A percentile compares a stretch with the other conserved stretches of the same genome.
Evolutionary conservation across 2,888 invertebrate genomes (phyloP).

Genomic region (Clistopyga incitator): DNA sequence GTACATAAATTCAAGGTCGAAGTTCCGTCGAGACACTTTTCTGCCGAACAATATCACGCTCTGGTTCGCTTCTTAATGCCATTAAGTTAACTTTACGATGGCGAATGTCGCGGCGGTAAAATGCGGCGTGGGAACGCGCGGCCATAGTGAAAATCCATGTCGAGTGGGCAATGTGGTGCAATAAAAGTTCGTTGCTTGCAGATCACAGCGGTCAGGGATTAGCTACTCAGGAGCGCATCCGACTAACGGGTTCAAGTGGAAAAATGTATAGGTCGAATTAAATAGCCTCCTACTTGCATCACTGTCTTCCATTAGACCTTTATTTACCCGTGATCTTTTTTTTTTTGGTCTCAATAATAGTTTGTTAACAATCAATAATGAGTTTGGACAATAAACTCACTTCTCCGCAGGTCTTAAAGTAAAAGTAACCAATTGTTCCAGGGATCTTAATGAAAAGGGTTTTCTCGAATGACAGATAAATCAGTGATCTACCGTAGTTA

Average conservation of each 20-base stretch:
- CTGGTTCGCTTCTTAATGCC: conserved; percentile 53
- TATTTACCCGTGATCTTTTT: conserved; percentile 4
- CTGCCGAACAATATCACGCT: conserved; percentile 40
- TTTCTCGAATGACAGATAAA: conserved; percentile 27
- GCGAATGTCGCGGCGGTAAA: conserved; percentile 54
- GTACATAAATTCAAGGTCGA: conserved; percentile 30
- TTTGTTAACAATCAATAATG: conserved; percentile 14
- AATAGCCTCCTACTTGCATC: conserved; percentile 23
- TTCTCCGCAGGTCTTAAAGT: background rate
- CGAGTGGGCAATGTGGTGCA: conserved; percentile 58
- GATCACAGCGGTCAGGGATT: conserved; percentile 38
- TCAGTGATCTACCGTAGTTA: conserved; percentile 26
- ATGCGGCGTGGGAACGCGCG: conserved; percentile 31
- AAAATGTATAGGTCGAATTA: conserved; percentile 51
- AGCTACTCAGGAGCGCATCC: conserved; percentile 25
- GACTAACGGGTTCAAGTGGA: conserved; percentile 48
- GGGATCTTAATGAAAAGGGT: conserved; percentile 24
- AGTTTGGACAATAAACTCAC: conserved; percentile 7
- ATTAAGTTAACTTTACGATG: conserved; percentile 68
- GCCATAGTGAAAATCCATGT: conserved; percentile 70
- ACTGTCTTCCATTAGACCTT: conserved; percentile 2
- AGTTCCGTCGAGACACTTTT: conserved; percentile 4
- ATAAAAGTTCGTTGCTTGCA: conserved; percentile 66
- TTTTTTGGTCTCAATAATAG: too few species aligned
- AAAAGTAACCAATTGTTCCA: background rate